phyloP scores from a whole-genome alignment of 2,888 invertebrate genomes.

The Rhamnusium bicolor region DNA sequence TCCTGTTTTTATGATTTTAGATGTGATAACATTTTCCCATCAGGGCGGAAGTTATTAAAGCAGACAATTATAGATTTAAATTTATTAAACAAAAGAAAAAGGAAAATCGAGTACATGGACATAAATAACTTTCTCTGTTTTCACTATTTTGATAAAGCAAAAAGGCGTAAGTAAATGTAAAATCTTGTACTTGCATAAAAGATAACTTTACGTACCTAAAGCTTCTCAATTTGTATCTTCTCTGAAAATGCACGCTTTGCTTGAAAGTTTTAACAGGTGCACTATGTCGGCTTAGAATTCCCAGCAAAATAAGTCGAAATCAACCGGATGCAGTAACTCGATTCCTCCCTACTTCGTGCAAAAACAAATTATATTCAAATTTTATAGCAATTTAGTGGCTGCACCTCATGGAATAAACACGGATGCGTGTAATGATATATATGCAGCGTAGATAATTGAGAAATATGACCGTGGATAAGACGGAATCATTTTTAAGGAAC shows the following conservation, averaged over 20 bases:
- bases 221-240: background rate
- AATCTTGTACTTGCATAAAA: background rate
- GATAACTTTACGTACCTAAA: background rate
- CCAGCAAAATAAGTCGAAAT: background rate
- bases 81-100: background rate
- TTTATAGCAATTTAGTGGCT: conserved; percentile 1
- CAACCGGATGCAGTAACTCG: conserved; percentile 5
- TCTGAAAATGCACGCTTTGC: background rate
- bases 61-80: too few relatives aligned
- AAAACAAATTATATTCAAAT: conserved; percentile 22
- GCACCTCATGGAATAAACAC: conserved; percentile 6
- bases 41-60: too few relatives aligned
- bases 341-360: background rate
- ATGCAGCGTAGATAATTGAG: background rate
- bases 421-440: background rate
- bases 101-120: background rate
- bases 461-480: background rate
- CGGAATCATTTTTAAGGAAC: background rate
- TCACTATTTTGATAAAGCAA: background rate
- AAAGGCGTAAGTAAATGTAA: background rate
- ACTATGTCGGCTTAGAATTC: background rate
- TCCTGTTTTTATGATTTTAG: too few relatives aligned
- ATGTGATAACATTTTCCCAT: too few relatives aligned
- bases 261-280: background rate
- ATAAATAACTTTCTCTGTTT: background rate